These are phyloP conservation scores for Anguilla obscura DNA, from an alignment of 2,797 vertebrate species.

Conservation along the genomic window DNA sequence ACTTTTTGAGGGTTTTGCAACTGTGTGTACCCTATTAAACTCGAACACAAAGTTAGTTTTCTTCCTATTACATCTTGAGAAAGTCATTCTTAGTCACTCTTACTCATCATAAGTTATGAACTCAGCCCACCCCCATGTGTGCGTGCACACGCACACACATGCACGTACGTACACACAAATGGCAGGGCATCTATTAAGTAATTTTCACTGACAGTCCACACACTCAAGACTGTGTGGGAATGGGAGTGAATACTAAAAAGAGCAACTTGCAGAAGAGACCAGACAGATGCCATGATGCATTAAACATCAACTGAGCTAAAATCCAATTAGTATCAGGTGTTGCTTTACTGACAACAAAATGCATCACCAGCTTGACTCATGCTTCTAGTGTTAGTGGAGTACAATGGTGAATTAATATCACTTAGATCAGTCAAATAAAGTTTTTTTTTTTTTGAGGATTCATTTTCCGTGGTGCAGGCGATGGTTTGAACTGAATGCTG, in stretches of 20 bases:
- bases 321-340: background rate
- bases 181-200: background rate
- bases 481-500: background rate
- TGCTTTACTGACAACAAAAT: background rate
- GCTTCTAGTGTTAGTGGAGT: background rate
- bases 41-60: background rate
- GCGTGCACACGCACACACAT: background rate
- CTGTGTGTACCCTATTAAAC: background rate
- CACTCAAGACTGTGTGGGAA: background rate
- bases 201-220: background rate
- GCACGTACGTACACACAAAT: background rate
- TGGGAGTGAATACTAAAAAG: background rate
- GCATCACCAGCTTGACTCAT: background rate
- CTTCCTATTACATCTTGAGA: background rate
- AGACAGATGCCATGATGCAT: background rate
- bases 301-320: background rate
- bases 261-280: background rate
- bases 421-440: too few species aligned
- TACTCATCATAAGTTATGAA: background rate
- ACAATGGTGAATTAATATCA: background rate
- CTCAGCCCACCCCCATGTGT: background rate
- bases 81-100: too few species aligned
- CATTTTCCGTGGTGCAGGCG: too few species aligned
- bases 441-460: too few species aligned
- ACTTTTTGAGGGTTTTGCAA: background rate